These are phyloP conservation scores for Halichondria panicea DNA, from an alignment of 37 sponge, comb jelly and placozoan species.

Conservation along the genomic window DNA sequence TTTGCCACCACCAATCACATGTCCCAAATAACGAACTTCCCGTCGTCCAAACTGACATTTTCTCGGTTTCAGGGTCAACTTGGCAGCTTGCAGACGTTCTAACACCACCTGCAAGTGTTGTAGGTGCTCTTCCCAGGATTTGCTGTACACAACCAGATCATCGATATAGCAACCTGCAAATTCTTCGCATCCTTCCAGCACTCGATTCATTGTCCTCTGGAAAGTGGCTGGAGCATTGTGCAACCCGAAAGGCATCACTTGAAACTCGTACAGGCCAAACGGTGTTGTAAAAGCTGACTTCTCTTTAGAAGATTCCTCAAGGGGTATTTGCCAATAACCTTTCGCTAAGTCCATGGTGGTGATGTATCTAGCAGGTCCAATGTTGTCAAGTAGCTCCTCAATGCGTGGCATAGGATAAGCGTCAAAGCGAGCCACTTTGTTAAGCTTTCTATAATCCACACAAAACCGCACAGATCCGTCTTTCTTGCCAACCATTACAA, in stretches of 20 bases:
- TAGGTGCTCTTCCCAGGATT: constrained; percentile 23
- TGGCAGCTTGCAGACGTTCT: neutral
- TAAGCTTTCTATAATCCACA: constrained; percentile 65
- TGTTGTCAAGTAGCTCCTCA: constrained; percentile 44
- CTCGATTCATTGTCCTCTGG: constrained; percentile 1
- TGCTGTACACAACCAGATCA: neutral
- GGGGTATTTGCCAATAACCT: constrained; percentile 67
- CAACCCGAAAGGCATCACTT: constrained; percentile 67
- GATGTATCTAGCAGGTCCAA: constrained; percentile 39
- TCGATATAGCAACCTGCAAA: constrained; percentile 28
- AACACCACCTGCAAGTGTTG: constrained; percentile 13
- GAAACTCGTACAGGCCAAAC: constrained; percentile 49
- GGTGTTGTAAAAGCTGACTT: constrained; percentile 58
- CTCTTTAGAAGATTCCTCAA: constrained; percentile 22
- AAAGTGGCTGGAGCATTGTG: constrained; percentile 57
- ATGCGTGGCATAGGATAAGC: constrained; percentile 70
- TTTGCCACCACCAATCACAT: no score
- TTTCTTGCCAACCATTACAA: constrained; percentile 36
- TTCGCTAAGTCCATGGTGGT: constrained; percentile 54
- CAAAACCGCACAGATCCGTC: constrained; percentile 31
- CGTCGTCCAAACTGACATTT: constrained; percentile 39
- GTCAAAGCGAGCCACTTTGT: constrained; percentile 48
- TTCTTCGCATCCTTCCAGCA: constrained; percentile 11
- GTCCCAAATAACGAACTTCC: constrained; percentile 23
- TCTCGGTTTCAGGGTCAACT: neutral